Conservation (phyloP, 1,140 invertebrate genomes). For the Hypsibius dujardini region DNA sequence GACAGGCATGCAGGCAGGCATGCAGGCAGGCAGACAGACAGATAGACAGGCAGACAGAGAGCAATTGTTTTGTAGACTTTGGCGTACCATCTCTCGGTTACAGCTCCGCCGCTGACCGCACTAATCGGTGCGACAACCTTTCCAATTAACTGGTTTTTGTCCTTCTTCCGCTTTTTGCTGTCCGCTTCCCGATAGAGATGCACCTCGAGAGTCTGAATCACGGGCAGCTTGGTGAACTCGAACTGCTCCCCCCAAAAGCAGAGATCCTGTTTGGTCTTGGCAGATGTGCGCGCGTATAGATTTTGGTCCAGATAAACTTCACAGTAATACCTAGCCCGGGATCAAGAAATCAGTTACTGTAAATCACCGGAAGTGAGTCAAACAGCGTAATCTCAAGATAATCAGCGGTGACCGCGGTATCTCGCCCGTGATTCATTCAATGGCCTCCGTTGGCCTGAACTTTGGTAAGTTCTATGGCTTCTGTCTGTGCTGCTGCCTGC, state of each 20-base stretch:
- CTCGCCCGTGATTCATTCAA: too few relatives aligned
- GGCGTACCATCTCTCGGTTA: slow-evolving; percentile 23
- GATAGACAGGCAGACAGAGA: too few relatives aligned
- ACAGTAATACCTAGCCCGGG: slow-evolving; percentile 59
- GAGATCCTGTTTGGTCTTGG: slow-evolving; percentile 70
- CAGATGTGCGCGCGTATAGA: slow-evolving; percentile 70
- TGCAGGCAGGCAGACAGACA: too few relatives aligned
- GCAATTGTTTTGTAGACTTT: too few relatives aligned
- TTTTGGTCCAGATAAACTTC: slow-evolving; percentile 73
- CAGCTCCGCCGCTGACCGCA: slow-evolving; percentile 28
- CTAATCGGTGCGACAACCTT: neutral
- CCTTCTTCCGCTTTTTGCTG: slow-evolving; percentile 11
- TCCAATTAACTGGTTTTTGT: slow-evolving; percentile 2
- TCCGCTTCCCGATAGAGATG: slow-evolving; percentile 13
- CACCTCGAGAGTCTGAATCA: slow-evolving; percentile 41
- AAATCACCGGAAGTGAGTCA: neutral
- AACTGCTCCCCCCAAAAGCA: slow-evolving; percentile 95
- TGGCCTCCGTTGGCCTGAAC: too few relatives aligned
- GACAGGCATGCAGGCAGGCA: too few relatives aligned
- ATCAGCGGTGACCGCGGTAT: too few relatives aligned
- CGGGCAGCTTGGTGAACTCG: slow-evolving; percentile 60
- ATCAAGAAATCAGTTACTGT: neutral
- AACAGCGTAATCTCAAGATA: too few relatives aligned
- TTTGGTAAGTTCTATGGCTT: too few relatives aligned
- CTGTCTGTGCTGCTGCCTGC: too few relatives aligned